Evolutionary conservation across 2,888 invertebrate species (phyloP).

Genomic region (Marasmarcha lunaedactyla): DNA sequence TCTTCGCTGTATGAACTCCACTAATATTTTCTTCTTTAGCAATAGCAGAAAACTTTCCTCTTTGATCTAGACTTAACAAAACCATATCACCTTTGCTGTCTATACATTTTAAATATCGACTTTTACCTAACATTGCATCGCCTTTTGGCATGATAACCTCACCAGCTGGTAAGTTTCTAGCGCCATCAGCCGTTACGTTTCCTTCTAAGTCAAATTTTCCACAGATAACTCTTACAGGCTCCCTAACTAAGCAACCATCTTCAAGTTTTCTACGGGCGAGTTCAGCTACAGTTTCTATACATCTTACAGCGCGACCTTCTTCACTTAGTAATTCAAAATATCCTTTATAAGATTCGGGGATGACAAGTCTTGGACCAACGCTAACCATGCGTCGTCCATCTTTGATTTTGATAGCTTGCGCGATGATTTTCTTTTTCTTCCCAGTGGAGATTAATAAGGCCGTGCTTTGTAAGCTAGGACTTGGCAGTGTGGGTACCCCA

Average conservation of each 20-base stretch:
- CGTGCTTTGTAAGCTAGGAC: slow-evolving; percentile 87
- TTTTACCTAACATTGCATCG: slow-evolving; percentile 76
- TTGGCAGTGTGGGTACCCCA: slow-evolving; percentile 89
- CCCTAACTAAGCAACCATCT: slow-evolving; percentile 83
- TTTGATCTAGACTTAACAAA: slow-evolving; percentile 85
- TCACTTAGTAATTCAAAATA: slow-evolving; percentile 95
- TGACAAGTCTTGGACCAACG: slow-evolving; percentile 85
- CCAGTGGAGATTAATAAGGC: slow-evolving; percentile 88
- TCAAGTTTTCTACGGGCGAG: slow-evolving; percentile 81
- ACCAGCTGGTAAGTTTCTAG: slow-evolving; percentile 82
- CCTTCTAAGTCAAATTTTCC: slow-evolving; percentile 73
- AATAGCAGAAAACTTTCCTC: slow-evolving; percentile 91
- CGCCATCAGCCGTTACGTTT: slow-evolving; percentile 75
- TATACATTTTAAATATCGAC: slow-evolving; percentile 87
- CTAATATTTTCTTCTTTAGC: slow-evolving; percentile 95
- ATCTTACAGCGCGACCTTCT: slow-evolving; percentile 90
- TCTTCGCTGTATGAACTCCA: slow-evolving; percentile 92
- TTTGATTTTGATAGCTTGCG: slow-evolving; percentile 90
- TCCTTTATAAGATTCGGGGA: slow-evolving; percentile 91
- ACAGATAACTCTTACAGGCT: slow-evolving; percentile 78
- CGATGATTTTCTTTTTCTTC: slow-evolving; percentile 86
- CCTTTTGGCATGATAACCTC: slow-evolving; percentile 86
- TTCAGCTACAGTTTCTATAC: slow-evolving; percentile 90
- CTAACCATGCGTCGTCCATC: slow-evolving; percentile 86
- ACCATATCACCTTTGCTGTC: slow-evolving; percentile 88